phyloP scores from a whole-genome alignment of 37 sponge, comb jelly and placozoan species.

The Agelas oroides region DNA sequence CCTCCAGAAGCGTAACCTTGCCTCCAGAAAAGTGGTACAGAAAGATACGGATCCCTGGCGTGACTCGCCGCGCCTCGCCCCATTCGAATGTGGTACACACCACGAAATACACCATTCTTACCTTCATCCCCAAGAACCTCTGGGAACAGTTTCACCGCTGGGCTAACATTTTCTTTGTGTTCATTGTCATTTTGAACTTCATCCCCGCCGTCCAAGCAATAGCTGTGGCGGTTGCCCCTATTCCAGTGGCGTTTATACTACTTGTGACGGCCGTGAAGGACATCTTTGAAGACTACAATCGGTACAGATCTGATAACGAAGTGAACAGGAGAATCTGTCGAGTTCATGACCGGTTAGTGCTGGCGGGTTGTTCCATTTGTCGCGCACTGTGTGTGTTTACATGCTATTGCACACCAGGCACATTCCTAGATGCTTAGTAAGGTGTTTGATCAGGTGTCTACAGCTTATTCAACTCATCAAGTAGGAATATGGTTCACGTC shows the following conservation, averaged over 20 bases:
- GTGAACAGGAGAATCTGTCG: slow-evolving; percentile 55
- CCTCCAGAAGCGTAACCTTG: slow-evolving; percentile 21
- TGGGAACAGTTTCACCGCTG: slow-evolving; percentile 89
- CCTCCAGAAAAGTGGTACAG: slow-evolving; percentile 46
- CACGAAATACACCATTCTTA: slow-evolving; percentile 86
- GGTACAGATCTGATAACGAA: slow-evolving; percentile 72
- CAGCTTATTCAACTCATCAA: too few relatives aligned
- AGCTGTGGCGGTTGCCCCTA: slow-evolving; percentile 65
- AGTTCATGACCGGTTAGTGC: slow-evolving; percentile 63
- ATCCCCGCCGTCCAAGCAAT: slow-evolving; percentile 78
- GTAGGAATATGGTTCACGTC: too few relatives aligned
- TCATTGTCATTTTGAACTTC: slow-evolving; percentile 79
- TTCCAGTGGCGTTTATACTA: slow-evolving; percentile 80
- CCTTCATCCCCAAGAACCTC: slow-evolving; percentile 87
- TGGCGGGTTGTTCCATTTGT: neutral
- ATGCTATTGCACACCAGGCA: too few relatives aligned
- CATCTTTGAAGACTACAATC: slow-evolving; percentile 78
- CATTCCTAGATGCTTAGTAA: too few relatives aligned
- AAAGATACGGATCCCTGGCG: slow-evolving; percentile 29
- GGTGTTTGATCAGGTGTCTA: too few relatives aligned
- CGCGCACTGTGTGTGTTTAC: neutral
- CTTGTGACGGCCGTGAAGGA: slow-evolving; percentile 80
- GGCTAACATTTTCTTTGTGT: slow-evolving; percentile 88
- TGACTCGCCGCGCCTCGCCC: slow-evolving; percentile 32
- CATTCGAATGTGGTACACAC: slow-evolving; percentile 62